A percentile compares a stretch with the other conserved stretches of the same genome.
Evolutionary conservation across 2,888 invertebrate species (phyloP).

Genomic region (Cosmia trapezina): DNA sequence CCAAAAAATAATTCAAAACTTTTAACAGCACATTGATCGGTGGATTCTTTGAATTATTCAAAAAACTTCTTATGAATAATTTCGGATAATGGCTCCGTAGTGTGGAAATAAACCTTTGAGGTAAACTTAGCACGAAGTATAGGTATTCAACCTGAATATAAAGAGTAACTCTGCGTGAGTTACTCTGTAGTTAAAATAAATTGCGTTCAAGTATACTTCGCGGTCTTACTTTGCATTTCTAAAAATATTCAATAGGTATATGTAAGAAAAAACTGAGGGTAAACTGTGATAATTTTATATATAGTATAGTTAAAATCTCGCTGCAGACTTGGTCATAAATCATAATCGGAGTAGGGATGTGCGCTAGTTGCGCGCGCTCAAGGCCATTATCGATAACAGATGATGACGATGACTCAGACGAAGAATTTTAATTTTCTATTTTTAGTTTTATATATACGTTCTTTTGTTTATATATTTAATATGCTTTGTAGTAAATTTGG

Average conservation of each 20-base stretch:
- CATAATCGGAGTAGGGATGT: no score
- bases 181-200: conserved; percentile 21
- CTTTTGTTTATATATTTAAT: no score
- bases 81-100: conserved; percentile 31
- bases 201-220: background rate
- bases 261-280: background rate
- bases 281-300: background rate
- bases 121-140: conserved; percentile 13
- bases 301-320: no score
- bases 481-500: no score
- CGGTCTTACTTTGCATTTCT: background rate
- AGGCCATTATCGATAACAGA: no score
- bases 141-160: conserved; percentile 3
- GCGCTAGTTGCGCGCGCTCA: no score
- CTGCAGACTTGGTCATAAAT: no score
- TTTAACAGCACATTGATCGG: conserved; percentile 27
- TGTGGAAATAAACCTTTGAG: conserved; percentile 27
- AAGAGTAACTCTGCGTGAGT: conserved; percentile 24
- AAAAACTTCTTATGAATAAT: conserved; percentile 43
- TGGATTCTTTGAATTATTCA: conserved; percentile 54
- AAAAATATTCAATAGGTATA: background rate
- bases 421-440: no score
- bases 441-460: no score
- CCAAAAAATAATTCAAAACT: conserved; percentile 25
- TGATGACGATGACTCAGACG: no score